phyloP scores from a whole-genome alignment of 2,888 invertebrate species.

The Mongoloraphidia duomilia region DNA sequence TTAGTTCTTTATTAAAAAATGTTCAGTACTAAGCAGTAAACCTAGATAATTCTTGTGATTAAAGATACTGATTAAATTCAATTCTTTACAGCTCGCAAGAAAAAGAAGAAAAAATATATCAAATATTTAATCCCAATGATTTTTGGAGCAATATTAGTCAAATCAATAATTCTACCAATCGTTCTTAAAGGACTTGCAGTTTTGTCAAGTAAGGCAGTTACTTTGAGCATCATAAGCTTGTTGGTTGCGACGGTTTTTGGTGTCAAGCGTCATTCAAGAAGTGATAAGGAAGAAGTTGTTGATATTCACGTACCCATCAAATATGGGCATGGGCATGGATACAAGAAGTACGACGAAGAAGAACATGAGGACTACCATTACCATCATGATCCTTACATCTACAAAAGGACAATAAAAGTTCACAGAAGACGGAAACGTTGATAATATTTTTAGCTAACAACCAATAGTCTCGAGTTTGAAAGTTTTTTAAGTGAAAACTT shows the following conservation, averaged over 20 bases:
- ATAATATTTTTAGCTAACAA: no score
- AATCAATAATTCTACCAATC: constrained; percentile 49
- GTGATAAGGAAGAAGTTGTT: constrained; percentile 9
- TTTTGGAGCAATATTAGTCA: constrained; percentile 47
- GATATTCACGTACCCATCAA: constrained; percentile 11
- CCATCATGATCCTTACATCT: no score
- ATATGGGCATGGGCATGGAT: neutral
- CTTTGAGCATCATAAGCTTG: constrained; percentile 36
- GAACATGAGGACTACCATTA: no score
- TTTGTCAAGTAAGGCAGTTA: constrained; percentile 42
- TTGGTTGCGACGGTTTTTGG: constrained; percentile 12
- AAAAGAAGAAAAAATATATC: constrained; percentile 30
- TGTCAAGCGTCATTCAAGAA: neutral
- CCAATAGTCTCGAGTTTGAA: no score
- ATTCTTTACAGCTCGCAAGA: constrained; percentile 20
- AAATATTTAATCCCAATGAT: constrained; percentile 46
- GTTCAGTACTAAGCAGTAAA: neutral
- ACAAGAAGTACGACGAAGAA: no score
- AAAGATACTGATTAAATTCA: constrained; percentile 2
- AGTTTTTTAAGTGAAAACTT: no score
- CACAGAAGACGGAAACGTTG: no score
- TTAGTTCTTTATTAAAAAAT: neutral
- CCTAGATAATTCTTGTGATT: constrained; percentile 1
- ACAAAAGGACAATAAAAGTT: no score
- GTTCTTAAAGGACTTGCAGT: constrained; percentile 53